Evolutionary conservation across 2,888 invertebrate genomes (phyloP).

Genomic region (Callyntrura sp.): DNA sequence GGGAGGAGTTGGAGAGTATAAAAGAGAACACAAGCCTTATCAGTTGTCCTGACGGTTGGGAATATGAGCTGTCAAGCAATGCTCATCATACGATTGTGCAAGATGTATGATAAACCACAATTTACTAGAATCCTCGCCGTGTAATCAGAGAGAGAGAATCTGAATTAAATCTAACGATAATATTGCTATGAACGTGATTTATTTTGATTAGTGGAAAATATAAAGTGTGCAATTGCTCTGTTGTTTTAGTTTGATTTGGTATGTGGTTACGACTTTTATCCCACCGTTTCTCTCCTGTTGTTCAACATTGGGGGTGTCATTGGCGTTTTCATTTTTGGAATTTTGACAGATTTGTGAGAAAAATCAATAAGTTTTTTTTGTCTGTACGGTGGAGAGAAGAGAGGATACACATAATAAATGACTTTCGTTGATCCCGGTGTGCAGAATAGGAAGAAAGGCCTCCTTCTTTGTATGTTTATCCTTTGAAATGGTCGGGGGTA

Average conservation of each 20-base stretch:
- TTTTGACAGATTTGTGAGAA: conserved; percentile 91
- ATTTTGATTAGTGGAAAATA: neutral
- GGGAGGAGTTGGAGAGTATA: conserved; percentile 46
- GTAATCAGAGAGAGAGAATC: neutral
- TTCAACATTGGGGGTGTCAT: conserved; percentile 95
- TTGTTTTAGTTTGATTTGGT: conserved; percentile 94
- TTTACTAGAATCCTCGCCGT: no score
- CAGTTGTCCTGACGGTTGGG: conserved; percentile 92
- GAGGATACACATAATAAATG: neutral
- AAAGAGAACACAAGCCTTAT: conserved; percentile 37
- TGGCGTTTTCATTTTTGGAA: conserved; percentile 95
- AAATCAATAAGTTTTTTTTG: neutral
- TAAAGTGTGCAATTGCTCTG: no score
- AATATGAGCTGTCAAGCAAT: conserved; percentile 89
- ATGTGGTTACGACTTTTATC: conserved; percentile 94
- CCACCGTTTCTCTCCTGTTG: conserved; percentile 94
- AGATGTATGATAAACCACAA: conserved; percentile 87
- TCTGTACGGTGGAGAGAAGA: neutral
- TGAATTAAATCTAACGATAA: no score
- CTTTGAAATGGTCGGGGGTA: conserved; percentile 92
- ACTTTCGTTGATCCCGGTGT: neutral
- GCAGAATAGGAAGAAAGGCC: conserved; percentile 92
- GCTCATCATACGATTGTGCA: conserved; percentile 93
- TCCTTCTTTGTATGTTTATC: conserved; percentile 95
- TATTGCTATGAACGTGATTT: neutral